Evolutionary conservation across 2,888 invertebrate genomes (phyloP), one percentile per base, ranked within the genome.

Genomic region (Melitaea athalia): DNA sequence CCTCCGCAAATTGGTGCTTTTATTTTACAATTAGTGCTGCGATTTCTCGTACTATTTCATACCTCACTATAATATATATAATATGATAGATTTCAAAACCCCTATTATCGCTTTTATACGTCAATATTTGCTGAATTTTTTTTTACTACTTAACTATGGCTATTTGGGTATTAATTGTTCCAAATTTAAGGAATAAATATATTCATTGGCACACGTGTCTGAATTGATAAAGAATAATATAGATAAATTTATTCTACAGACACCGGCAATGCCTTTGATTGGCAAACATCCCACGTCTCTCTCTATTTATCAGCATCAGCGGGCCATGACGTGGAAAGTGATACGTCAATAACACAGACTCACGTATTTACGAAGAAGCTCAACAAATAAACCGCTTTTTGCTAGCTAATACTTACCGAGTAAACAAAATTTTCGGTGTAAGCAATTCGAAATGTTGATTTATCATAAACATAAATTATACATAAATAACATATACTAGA

Each of bases 221-320:
- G 38, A 52, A 42, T 42, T 24, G 53, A 42, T 14, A 52, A 42
- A 45, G 53, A 50, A 33, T 55, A 33, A 43, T 31, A n/a, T 43
- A 8, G 43, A 50, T 57, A 62, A 70, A 70, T 67, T 47, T 59
- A 52, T 73, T 68, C 38, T 52, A 50, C 64, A 66, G 53, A 55
- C 33, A 60, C 42, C 33, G 43, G 57, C 43, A 64, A 68, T 67
- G 57, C 69, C 45, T 67, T 52, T 69, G 71, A 74, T 78, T 72
- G 68, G 72, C 64, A 81, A 71, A 69, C 76, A 68, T 65, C 71
- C 67, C 81, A 80, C 79, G 76, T 76, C 69, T 64, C 69, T 71
- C 72, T 75, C 74, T 78, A 81, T 83, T 81, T 80, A 84, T 81
- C 79, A 79, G 76, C 72, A 79, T 78, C 78, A 78, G 73, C 72